Evolutionary conservation across 2,888 invertebrate genomes (phyloP), one percentile per base, ranked within the genome.

Genomic region (Parascotia fuliginaria): DNA sequence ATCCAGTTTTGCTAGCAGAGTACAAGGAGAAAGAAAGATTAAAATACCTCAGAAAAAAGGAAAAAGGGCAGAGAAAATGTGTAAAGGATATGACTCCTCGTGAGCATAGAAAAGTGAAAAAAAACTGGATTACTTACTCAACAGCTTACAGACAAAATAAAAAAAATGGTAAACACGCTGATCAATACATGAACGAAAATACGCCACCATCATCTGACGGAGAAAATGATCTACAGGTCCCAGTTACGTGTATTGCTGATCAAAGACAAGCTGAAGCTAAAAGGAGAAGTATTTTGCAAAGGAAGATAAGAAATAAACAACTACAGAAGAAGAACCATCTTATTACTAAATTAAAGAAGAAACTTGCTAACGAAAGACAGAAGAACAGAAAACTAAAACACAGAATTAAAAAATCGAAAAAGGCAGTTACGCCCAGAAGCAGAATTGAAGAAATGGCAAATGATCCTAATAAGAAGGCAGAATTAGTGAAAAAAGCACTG

Each of bases 261-360:
- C 27, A 2, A 27, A 9, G n/a, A 27, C 27, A 27, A 27, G 27
- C n/a, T 27, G 27, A 9, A 9, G n/a, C 27, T 27, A 2, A 27
- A 9, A 27, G 9, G 7, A 27, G 9, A 27, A 27, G n/a, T 27
- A 27, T 27, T 27, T 7, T 9, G 9, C 27, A 27, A 27, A 2
- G 27, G 27, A 27, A 27, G 39, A 15, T 39, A 28, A 39, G 11
- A 15, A 39, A 28, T 7, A 39, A 19, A 19, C 27, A 39, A 14
- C 27, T 39, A 28, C 28, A 39, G 28, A 41, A 41, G 12, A 31
- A 31, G 14, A 16, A 41, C 31, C 19, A 19, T 31, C 29, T 16
- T 14, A 28, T 28, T 3, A 28, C 28, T 3, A 11, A 28, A n/a
- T n/a, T 28, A n/a, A 28, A 28, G n/a, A 28, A 28, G 11, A 28